Evolutionary conservation across 2,113 vertebrate species (phyloP).

Genomic region (Symphodus melops): DNA sequence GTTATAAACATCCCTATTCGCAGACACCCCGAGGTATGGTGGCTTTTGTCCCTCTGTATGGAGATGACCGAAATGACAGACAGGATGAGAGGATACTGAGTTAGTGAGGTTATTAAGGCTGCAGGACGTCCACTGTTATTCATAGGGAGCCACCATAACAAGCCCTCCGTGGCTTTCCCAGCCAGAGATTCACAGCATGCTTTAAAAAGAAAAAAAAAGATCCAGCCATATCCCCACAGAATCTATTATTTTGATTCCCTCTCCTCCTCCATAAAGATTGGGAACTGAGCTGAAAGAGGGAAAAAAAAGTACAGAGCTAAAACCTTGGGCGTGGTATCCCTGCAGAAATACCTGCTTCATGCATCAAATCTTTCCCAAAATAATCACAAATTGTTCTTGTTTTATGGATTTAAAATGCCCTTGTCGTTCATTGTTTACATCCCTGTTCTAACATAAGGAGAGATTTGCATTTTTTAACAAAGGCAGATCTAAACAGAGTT

Average conservation of each 20-base stretch:
- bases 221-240: conserved; percentile 50
- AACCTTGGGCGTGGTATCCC: conserved; percentile 10
- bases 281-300: conserved; percentile 45
- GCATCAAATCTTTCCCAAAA: conserved; percentile 32
- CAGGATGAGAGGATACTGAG: conserved; percentile 27
- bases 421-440: conserved; percentile 26
- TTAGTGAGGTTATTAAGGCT: conserved; percentile 62
- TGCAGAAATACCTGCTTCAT: conserved; percentile 8
- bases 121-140: conserved; percentile 54
- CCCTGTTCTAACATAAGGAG: conserved; percentile 3
- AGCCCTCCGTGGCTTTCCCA: conserved; percentile 51
- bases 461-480: conserved; percentile 57
- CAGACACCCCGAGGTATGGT: conserved; percentile 21
- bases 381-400: conserved; percentile 13
- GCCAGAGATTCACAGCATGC: conserved; percentile 60
- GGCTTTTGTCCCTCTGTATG: conserved; percentile 40
- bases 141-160: conserved; percentile 52
- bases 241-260: conserved; percentile 65
- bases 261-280: conserved; percentile 59
- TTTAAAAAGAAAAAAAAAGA: conserved; percentile 26
- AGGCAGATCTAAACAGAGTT: conserved; percentile 35
- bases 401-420: neutral
- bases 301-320: neutral
- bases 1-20: conserved; percentile 66
- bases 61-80: conserved; percentile 51